phyloP scores from a whole-genome alignment of 2,113 vertebrate species.

The Holacanthus passer region DNA sequence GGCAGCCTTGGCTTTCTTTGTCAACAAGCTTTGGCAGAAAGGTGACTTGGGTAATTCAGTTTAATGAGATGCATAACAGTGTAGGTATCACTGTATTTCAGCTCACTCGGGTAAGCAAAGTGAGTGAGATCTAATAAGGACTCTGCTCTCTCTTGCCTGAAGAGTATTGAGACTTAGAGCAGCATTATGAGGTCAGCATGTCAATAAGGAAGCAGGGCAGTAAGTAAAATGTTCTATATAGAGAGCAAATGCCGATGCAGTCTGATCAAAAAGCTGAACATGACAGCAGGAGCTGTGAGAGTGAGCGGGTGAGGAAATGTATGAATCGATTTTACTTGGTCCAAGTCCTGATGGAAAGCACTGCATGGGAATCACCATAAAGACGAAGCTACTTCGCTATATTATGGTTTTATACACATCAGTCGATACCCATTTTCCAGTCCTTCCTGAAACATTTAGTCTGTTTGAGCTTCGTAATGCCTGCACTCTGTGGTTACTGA shows the following conservation, averaged over 20 bases:
- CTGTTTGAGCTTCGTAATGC: constrained; percentile 37
- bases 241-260: constrained; percentile 48
- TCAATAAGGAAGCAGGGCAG: constrained; percentile 48
- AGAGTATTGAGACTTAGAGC: constrained; percentile 10
- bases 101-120: constrained; percentile 10
- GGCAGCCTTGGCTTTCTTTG: neutral
- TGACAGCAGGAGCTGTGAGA: constrained; percentile 42
- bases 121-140: constrained; percentile 4
- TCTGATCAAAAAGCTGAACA: constrained; percentile 56
- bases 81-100: constrained; percentile 1
- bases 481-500: constrained; percentile 25
- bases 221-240: constrained; percentile 54
- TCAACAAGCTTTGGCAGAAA: constrained; percentile 7
- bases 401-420: constrained; percentile 59
- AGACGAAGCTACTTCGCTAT: constrained; percentile 57
- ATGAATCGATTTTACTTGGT: constrained; percentile 67
- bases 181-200: constrained; percentile 39
- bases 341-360: constrained; percentile 54
- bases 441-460: constrained; percentile 38
- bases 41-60: constrained; percentile 12
- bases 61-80: constrained; percentile 28
- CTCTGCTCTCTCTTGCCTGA: constrained; percentile 18
- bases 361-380: constrained; percentile 53
- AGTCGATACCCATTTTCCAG: constrained; percentile 48
- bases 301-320: constrained; percentile 67